Conservation (phyloP, 1,140 invertebrate species). For the Ceratina calcarata region DNA sequence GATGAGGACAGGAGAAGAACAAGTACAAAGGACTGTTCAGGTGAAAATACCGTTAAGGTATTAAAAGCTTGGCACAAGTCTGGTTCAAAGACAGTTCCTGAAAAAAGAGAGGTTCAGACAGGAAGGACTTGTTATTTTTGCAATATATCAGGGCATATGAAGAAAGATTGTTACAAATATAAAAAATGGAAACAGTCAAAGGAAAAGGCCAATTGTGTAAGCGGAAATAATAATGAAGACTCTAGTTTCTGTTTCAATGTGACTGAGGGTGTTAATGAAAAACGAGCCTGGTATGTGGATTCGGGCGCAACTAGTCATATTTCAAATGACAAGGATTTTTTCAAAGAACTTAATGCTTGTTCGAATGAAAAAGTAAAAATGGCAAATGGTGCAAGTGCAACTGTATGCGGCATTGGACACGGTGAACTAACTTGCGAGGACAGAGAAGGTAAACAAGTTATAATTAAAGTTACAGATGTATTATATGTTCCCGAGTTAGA, state of each 20-base stretch:
- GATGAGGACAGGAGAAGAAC: constrained; percentile 48
- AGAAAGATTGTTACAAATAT: too few species aligned
- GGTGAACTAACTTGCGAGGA: neutral
- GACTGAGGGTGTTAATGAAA: neutral
- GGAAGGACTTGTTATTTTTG: too few species aligned
- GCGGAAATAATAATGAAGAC: neutral
- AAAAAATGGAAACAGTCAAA: too few species aligned
- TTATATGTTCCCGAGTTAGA: neutral
- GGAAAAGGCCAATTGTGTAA: neutral
- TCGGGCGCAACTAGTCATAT: too few species aligned
- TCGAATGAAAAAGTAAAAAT: neutral
- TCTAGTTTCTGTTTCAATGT: neutral
- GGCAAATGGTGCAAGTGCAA: neutral
- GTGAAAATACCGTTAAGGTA: constrained; percentile 1
- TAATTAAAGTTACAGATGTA: neutral
- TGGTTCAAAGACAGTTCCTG: too few species aligned
- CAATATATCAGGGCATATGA: too few species aligned
- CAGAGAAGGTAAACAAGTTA: neutral
- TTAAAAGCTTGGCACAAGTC: too few species aligned
- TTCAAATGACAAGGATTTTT: neutral
- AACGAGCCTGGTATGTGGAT: neutral
- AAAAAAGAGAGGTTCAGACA: too few species aligned
- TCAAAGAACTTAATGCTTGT: neutral
- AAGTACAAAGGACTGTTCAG: neutral
- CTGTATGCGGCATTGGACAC: neutral